Conservation (phyloP, 2,888 invertebrate genomes). For the Terebella lapidaria region DNA sequence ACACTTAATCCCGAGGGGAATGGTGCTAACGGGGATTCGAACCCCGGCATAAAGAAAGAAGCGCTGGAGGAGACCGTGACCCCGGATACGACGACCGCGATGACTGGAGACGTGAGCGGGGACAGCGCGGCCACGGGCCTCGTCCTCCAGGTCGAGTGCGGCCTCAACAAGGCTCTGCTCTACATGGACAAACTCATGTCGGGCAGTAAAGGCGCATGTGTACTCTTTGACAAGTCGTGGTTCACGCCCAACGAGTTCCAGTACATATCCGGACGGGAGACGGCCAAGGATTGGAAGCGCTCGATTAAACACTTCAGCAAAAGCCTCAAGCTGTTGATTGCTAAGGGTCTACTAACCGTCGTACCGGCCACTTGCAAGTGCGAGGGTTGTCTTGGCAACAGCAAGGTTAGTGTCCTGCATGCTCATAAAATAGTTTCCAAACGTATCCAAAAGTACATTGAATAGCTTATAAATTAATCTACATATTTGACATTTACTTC, state of each 20-base stretch:
- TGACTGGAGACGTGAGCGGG: too few relatives aligned
- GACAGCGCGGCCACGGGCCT: background rate
- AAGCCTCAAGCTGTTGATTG: conserved; percentile 54
- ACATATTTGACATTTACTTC: too few relatives aligned
- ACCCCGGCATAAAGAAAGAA: too few relatives aligned
- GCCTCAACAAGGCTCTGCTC: conserved; percentile 46
- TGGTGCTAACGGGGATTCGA: too few relatives aligned
- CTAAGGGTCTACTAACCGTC: conserved; percentile 53
- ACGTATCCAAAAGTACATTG: too few relatives aligned
- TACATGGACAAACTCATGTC: conserved; percentile 52
- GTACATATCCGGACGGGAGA: conserved; percentile 55
- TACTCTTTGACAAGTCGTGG: conserved; percentile 52
- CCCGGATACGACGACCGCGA: too few relatives aligned
- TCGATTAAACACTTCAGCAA: conserved; percentile 56
- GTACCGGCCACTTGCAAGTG: conserved; percentile 53
- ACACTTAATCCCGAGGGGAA: too few relatives aligned
- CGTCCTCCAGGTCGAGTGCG: conserved; percentile 49
- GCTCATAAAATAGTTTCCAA: too few relatives aligned
- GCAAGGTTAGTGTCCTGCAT: too few relatives aligned
- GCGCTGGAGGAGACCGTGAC: too few relatives aligned
- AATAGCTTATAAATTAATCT: too few relatives aligned
- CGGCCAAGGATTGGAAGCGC: conserved; percentile 57
- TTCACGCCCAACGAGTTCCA: conserved; percentile 57
- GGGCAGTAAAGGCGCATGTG: conserved; percentile 56
- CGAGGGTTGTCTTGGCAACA: conserved; percentile 17